Evolutionary conservation across 2,797 vertebrate species (phyloP), one percentile per base, ranked within the genome.

Genomic region (Sebastes hopkinsi): DNA sequence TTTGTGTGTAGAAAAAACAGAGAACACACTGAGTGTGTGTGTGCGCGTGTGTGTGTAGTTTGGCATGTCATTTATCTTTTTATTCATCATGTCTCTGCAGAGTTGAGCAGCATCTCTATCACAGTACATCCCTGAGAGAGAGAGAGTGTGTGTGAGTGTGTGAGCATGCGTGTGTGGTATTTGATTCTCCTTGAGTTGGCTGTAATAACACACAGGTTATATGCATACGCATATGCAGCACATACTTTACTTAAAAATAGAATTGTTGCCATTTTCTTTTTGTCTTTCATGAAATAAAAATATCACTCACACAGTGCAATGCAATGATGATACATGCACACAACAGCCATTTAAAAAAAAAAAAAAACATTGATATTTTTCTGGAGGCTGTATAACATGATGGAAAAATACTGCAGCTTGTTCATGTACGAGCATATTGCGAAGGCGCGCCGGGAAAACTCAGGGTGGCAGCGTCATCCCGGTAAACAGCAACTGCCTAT

Each of bases 1-100:
- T 84, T 75, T 81, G 70, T 67, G 58, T 78, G 54, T 30, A 54
- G 20, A 56, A 11, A 59, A 73, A 67, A 58, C 46, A 61, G 23
- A 56, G 46, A 50, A 50, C 18, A 50, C 46, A 72, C 36, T 62
- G 60, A 13, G 30, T 22, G 60, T 62, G 32, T 50, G 46, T 50
- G 46, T 50, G 7, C 13, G 36, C 36, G 16, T 46, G 42, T 46
- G 18, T 50, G 46, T 50, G 2, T 50, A 50, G 7, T 50, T 20
- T 50, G 46, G 46, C 46, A 50, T 50, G 46, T 50, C 46, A 50
- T 50, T 50, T 50, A 20, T 50, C 65, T 32, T 72, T 73, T 70
- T 16, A 56, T 62, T 70, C 18, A 71, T 71, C 67, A 22, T 42
- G 54, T 72, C 32, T 62, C 70, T 79, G 52, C 30, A 73, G 75